Conservation (phyloP, 2,797 vertebrate genomes). For the Gymnothorax javanicus region DNA sequence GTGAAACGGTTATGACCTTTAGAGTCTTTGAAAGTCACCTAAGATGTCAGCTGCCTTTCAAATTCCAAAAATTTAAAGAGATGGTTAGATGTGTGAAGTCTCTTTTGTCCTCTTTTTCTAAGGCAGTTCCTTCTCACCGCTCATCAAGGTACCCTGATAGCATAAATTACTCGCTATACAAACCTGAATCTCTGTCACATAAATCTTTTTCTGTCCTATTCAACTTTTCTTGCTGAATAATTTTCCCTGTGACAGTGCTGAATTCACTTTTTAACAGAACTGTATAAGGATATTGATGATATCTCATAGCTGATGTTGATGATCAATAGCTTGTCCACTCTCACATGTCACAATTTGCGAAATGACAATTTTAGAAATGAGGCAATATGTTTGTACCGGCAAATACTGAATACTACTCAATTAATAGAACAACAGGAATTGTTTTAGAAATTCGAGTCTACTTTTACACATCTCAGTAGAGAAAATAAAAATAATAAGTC, state of each 20-base stretch:
- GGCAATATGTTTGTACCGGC: neutral
- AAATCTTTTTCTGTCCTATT: neutral
- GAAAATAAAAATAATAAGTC: neutral
- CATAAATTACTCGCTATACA: conserved; percentile 13
- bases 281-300: neutral
- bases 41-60: conserved; percentile 18
- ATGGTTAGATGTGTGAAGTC: conserved; percentile 6
- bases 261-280: neutral
- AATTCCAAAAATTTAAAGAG: conserved; percentile 5
- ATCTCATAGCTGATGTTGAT: neutral
- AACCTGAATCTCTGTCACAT: conserved; percentile 10
- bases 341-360: neutral
- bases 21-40: conserved; percentile 18
- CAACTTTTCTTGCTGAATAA: neutral
- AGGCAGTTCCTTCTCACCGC: conserved; percentile 8
- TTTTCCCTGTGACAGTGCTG: neutral
- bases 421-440: too few species aligned
- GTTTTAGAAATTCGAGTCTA: too few species aligned
- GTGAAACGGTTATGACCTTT: conserved; percentile 12
- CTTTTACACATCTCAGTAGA: neutral
- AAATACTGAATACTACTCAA: too few species aligned
- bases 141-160: conserved; percentile 18
- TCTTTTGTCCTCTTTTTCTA: conserved; percentile 1
- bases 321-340: too few species aligned
- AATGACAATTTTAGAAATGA: neutral